A percentile compares a stretch with the other conserved stretches of the same genome.
phyloP scores from a whole-genome alignment of 2,888 invertebrate genomes.

The Petrophora chlorosata region DNA sequence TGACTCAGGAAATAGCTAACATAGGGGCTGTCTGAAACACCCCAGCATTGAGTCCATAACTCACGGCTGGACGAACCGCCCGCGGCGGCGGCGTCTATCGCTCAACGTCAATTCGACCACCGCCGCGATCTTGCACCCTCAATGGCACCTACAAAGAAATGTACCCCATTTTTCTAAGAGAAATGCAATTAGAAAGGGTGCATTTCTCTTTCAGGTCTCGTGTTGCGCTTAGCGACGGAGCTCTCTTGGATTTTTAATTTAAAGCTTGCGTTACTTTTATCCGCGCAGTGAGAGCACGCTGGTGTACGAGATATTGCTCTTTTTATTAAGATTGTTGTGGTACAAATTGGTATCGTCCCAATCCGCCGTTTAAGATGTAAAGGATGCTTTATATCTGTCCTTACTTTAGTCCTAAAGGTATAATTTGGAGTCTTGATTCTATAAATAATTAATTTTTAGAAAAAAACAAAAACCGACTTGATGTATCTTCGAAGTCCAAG shows the following conservation, averaged over 20 bases:
- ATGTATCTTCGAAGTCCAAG: too few relatives aligned
- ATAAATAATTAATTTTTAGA: too few relatives aligned
- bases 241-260: conserved; percentile 54
- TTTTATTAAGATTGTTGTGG: conserved; percentile 17
- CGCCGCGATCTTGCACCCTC: conserved; percentile 59
- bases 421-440: too few relatives aligned
- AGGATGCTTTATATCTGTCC: background rate
- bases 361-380: conserved; percentile 3
- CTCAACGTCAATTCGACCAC: conserved; percentile 67
- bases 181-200: conserved; percentile 72
- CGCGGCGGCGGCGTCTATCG: conserved; percentile 59
- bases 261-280: conserved; percentile 38
- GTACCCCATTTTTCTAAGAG: conserved; percentile 70
- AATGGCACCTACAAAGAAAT: conserved; percentile 68
- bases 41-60: conserved; percentile 58
- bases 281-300: conserved; percentile 4
- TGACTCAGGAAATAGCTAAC: conserved; percentile 30
- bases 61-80: conserved; percentile 54
- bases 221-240: conserved; percentile 55
- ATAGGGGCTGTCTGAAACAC: conserved; percentile 55
- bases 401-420: background rate
- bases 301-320: conserved; percentile 15
- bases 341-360: conserved; percentile 18
- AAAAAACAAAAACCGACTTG: too few relatives aligned
- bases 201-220: conserved; percentile 61